Base-by-base conservation (phyloP, 2,888 invertebrate genomes). In the Tachystola acroxantha region DNA sequence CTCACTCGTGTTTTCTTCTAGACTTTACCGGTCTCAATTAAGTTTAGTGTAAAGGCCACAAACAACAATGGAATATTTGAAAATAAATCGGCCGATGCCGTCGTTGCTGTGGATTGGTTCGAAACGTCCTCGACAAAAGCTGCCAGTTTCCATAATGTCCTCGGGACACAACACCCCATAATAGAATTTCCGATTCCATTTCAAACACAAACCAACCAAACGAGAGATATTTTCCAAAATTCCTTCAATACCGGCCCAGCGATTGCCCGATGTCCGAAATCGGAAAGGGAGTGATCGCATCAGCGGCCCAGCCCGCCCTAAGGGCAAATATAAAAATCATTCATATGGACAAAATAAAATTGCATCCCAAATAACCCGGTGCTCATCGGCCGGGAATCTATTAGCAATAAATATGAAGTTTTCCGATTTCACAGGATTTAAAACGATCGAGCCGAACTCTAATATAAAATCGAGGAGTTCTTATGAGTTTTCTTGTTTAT, bases 361-460 rank as follows among this genome's bases (percentile, higher is more conserved):
- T 84, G 84, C 84, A 84, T 79, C 79, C 77, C 80, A 77, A 78
- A 84, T 84, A 84, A 80, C 80, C 78, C 76, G 61, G 69, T 76
- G 81, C 68, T 81, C 81, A 78, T 77, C 81, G 73, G 70, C 67
- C 77, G 71, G 80, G 77, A 86, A 86, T 84, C 86, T 85, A 86
- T 86, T 85, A 82, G 85, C 84, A 86, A 84, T 86, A 86, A 86
- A 86, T 85, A 85, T 84, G 76, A 85, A 86, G 75, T 86, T 86
- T 86, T 84, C 78, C 82, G 79, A 85, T 86, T 85, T 77, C 80
- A 75, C 72, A 71, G 77, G 82, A 81, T 79, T 84, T 81, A 77
- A 84, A 81, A 77, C 58, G 59, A 62, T 64, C 51, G 60, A 55
- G 56, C 60, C 59, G 46, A 31, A 42, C 44, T 48, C 46, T 53